These are phyloP conservation scores for Lerema accius DNA, from an alignment of 1,140 invertebrate genomes.

Conservation along the genomic window DNA sequence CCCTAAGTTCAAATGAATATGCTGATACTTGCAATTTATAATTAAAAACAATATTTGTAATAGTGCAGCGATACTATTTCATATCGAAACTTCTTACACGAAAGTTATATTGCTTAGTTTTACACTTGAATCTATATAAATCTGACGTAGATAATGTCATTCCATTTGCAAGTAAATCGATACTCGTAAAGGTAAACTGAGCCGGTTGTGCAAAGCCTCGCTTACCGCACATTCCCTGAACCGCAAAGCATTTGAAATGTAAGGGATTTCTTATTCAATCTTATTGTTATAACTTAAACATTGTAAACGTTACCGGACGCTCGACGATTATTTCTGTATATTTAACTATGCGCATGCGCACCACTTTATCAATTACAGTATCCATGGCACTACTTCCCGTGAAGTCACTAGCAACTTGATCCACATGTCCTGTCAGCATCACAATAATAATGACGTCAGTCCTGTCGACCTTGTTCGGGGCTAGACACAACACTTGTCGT, in stretches of 20 bases:
- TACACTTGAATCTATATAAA: no score
- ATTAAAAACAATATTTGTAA: no score
- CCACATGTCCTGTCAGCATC: constrained; percentile 64
- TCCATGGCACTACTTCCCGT: constrained; percentile 52
- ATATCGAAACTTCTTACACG: no score
- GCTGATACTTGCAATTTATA: no score
- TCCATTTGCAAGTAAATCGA: constrained; percentile 25
- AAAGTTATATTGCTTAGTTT: no score
- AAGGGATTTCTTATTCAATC: no score
- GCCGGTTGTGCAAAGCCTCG: constrained; percentile 46
- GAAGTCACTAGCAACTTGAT: constrained; percentile 38
- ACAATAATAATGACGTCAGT: constrained; percentile 70
- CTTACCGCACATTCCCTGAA: constrained; percentile 25
- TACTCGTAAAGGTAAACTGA: constrained; percentile 35
- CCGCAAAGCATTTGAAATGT: constrained; percentile 47
- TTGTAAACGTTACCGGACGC: constrained; percentile 48
- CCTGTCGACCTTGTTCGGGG: constrained; percentile 64
- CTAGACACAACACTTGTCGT: constrained; percentile 54
- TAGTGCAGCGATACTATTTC: no score
- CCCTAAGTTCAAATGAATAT: no score
- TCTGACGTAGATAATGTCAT: constrained; percentile 6
- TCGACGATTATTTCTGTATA: constrained; percentile 32
- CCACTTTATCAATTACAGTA: constrained; percentile 67
- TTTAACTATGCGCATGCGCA: constrained; percentile 31
- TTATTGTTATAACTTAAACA: constrained; percentile 43